Evolutionary conservation across 2,888 invertebrate genomes (phyloP), one percentile per base, ranked within the genome.

Genomic region (Andrena camellia): DNA sequence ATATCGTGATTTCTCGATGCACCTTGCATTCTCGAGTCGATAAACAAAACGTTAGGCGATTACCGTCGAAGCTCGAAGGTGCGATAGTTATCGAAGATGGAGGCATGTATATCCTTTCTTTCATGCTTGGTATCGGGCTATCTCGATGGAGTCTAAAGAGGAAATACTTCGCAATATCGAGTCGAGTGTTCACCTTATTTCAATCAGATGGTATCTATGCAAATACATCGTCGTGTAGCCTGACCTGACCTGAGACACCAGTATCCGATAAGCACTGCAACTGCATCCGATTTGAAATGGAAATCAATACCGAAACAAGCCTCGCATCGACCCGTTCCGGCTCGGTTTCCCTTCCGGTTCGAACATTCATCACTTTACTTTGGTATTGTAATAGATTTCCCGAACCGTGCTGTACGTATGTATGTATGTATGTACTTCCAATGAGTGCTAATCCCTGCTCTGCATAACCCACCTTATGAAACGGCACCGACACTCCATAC

Each of bases 281-380:
- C 78, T 81, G 88, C 85, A 87, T 88, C 83, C 83, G 88, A 88
- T 88, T 87, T 85, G 80, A 82, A 88, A 88, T 88, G 86, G 88
- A 88, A 88, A 88, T 88, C 88, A 78, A 88, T 88, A 88, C 77
- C 71, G 82, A 86, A 86, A 87, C 81, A 81, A 87, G 87, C 74
- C 79, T 78, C 79, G 72, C 64, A 82, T 86, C 87, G 87, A 87
- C 6, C 84, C 67, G 73, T 80, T 84, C 72, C 72, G 77, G 31
- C 72, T 76, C 74, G 72, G 35, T 78, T 78, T 68, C 72, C 73
- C 81, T 81, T 82, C 79, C 80, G 76, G 52, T 66, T 59, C 54
- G 76, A 72, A 82, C 87, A 82, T 87, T 87, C 87, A 74, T 87
- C 86, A 79, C 84, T 85, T 87, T 84, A 87, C 87, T 83, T 85